Percentiles rank a stretch among this genome's conserved stretches.
phyloP scores from a whole-genome alignment of 1,140 invertebrate genomes.

The Caenorhabditis briggsae region DNA sequence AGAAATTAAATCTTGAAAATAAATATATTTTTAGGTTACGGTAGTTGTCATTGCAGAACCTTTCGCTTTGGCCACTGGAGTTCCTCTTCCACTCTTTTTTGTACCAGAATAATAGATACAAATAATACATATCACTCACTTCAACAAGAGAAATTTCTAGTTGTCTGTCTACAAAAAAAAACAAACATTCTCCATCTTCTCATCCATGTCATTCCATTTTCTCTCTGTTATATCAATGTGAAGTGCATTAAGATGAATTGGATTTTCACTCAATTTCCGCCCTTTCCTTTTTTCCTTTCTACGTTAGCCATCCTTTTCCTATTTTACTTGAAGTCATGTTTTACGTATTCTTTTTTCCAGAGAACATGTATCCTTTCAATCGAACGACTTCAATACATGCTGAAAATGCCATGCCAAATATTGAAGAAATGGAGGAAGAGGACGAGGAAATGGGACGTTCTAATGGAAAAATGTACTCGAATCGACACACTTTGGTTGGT shows the following conservation, averaged over 20 bases:
- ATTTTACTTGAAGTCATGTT: neutral
- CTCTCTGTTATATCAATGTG: neutral
- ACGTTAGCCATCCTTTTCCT: neutral
- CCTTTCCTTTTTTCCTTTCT: neutral
- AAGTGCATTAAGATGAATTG: constrained; percentile 39
- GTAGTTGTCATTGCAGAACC: no score
- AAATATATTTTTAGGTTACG: no score
- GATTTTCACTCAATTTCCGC: constrained; percentile 4
- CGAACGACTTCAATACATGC: constrained; percentile 17
- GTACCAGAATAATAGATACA: no score
- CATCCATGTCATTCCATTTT: constrained; percentile 12
- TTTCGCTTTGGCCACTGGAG: no score
- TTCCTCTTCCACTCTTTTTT: no score
- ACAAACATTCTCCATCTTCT: constrained; percentile 5
- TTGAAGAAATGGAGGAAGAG: constrained; percentile 10
- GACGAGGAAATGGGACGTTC: constrained; percentile 30
- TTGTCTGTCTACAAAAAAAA: neutral
- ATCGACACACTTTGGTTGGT: constrained; percentile 14
- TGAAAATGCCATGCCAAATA: constrained; percentile 1
- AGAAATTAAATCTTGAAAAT: no score
- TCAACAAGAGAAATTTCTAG: no score
- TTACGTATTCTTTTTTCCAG: neutral
- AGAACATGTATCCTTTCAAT: constrained; percentile 53
- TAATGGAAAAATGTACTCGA: constrained; percentile 11
- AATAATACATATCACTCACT: no score